Evolutionary conservation across 1,140 invertebrate species (phyloP), one percentile per base, ranked within the genome.

Genomic region (Lasaia peninsularis): DNA sequence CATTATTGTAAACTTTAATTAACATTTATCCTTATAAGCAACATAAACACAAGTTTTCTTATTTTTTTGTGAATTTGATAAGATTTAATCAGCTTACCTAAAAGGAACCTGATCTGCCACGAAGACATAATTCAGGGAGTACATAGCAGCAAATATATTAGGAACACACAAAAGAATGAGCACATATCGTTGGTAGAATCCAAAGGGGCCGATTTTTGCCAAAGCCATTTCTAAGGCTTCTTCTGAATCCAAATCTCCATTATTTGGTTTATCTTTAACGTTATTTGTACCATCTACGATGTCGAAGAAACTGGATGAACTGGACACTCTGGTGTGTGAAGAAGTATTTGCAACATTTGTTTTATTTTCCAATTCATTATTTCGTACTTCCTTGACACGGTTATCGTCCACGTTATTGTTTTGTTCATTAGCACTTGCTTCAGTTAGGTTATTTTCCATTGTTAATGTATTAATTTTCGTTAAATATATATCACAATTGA

Each of bases 41-140:
- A 24, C 5, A 5, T 24, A 24, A 7, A 0, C 7, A 24, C 7
- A 24, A 24, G 2, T 24, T 24, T 24, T 24, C 5, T 24, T 24
- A 5, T 24, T 24, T 2, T 24, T 24, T 24, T 24, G 2, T 24
- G 2, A 24, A 24, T 28, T 6, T 6, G 0, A 28, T 6, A 28
- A 28, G 4, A 28, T 28, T 28, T 6, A 24, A 2, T 5, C 24
- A 37, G 11, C 69, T 73, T 72, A 91, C 91, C 91, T 90, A 63
- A 91, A 91, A 7, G 89, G 82, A 50, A 91, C 80, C 62, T 83
- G 77, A 34, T 91, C 90, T 2, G 91, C 90, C 0, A 91, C 90
- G 65, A 92, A 91, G 12, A 91, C 77, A 52, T 91, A 92, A 58
- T 89, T 89, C 10, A 91, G 66, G 2, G 85, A 84, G 60, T 90